A percentile compares a stretch with the other conserved stretches of the same genome.
Conservation (phyloP, 2,797 vertebrate species). For the Pseudochaenichthys georgianus region DNA sequence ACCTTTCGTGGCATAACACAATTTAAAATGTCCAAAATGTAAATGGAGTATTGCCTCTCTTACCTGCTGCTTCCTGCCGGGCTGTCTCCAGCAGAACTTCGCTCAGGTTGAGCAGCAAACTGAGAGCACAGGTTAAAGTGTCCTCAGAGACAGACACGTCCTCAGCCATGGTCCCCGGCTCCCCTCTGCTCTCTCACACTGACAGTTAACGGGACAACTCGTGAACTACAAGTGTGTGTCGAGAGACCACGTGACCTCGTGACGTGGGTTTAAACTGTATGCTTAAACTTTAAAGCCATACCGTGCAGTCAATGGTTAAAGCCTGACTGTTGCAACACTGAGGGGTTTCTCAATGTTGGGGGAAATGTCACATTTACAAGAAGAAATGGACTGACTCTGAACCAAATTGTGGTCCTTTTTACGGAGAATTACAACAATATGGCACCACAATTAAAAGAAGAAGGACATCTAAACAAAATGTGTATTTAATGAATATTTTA, state of each 20-base stretch:
- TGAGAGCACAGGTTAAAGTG: slow-evolving; percentile 32
- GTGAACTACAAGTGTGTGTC: neutral
- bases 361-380: too few relatives aligned
- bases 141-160: slow-evolving; percentile 43
- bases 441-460: too few relatives aligned
- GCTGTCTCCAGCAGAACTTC: slow-evolving; percentile 51
- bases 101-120: slow-evolving; percentile 52
- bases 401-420: too few relatives aligned
- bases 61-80: slow-evolving; percentile 67
- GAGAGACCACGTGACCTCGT: slow-evolving; percentile 7
- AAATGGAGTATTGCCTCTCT: neutral
- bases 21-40: neutral
- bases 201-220: fast-evolving
- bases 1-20: neutral
- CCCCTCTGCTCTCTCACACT: neutral
- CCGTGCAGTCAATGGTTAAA: too few relatives aligned
- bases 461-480: too few relatives aligned
- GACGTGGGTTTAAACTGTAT: neutral
- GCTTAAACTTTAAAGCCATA: too few relatives aligned
- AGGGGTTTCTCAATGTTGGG: too few relatives aligned
- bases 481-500: too few relatives aligned
- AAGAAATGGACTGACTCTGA: too few relatives aligned
- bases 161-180: slow-evolving; percentile 48
- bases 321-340: too few relatives aligned
- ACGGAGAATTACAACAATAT: too few relatives aligned